phyloP scores from a whole-genome alignment of 2,113 vertebrate species.

The Desmodus rotundus region DNA sequence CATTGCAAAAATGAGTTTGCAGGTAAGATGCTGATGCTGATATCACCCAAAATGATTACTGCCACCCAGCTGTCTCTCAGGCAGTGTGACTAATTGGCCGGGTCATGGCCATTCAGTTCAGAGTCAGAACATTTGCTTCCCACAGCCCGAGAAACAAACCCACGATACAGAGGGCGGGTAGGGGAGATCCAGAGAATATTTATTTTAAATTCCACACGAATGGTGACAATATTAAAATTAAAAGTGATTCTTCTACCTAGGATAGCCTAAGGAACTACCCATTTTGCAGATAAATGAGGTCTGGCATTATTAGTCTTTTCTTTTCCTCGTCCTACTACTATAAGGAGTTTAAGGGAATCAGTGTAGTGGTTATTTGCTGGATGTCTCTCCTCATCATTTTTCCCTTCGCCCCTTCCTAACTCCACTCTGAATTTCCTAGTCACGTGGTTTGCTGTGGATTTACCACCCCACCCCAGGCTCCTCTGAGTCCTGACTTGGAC shows the following conservation, averaged over 20 bases:
- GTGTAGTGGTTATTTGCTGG: background rate
- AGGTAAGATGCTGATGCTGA: background rate
- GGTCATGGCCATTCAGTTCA: background rate
- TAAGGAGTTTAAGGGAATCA: background rate
- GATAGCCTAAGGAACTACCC: background rate
- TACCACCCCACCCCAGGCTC: background rate
- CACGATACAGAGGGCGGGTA: background rate
- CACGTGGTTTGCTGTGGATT: background rate
- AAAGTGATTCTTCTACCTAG: background rate
- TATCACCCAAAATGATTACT: background rate
- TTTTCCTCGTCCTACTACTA: background rate
- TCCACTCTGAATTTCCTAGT: background rate
- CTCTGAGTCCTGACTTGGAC: background rate
- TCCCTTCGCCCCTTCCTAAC: background rate
- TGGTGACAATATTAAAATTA: background rate
- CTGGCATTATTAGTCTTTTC: background rate
- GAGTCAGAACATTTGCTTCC: background rate
- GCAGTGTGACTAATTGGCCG: background rate
- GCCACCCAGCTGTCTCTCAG: background rate
- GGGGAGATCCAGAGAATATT: background rate
- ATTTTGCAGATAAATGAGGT: background rate
- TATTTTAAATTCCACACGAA: background rate
- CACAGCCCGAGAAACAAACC: background rate
- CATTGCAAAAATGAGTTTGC: background rate
- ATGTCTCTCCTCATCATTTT: background rate